A percentile compares a stretch with the other conserved stretches of the same genome.
phyloP scores from a whole-genome alignment of 2,797 vertebrate species.

The Coregonus sp. region DNA sequence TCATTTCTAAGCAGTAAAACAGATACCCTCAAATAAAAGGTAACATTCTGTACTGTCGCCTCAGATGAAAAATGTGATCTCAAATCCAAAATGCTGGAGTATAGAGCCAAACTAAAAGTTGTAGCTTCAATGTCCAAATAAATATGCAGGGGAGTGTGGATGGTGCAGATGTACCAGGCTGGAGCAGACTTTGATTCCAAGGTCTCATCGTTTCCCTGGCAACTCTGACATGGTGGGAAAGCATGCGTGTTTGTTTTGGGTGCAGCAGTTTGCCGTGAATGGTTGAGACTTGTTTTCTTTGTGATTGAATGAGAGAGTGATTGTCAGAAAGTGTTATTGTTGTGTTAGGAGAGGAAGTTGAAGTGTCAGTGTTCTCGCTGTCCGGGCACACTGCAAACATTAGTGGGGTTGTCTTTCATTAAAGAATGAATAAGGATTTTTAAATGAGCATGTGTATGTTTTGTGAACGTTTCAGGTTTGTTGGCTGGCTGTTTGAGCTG shows the following conservation, averaged over 20 bases:
- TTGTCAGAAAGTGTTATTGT: slow-evolving; percentile 37
- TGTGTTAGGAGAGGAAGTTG: slow-evolving; percentile 18
- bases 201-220: slow-evolving; percentile 54
- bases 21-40: no score
- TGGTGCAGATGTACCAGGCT: slow-evolving; percentile 39
- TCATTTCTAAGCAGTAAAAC: no score
- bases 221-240: slow-evolving; percentile 52
- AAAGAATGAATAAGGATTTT: not conserved
- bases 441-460: not conserved
- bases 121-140: no score
- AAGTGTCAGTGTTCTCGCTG: slow-evolving; percentile 4
- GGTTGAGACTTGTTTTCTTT: slow-evolving; percentile 40
- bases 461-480: not conserved
- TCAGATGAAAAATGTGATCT: no score
- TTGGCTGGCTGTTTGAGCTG: not conserved
- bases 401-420: not conserved
- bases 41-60: no score
- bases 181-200: slow-evolving; percentile 57
- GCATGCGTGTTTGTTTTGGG: slow-evolving; percentile 54
- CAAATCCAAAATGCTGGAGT: no score
- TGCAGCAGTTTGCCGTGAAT: not conserved
- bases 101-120: no score
- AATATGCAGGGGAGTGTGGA: slow-evolving; percentile 22
- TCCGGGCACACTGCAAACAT: not conserved
- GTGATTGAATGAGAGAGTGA: slow-evolving; percentile 38